phyloP scores from a whole-genome alignment of 2,888 invertebrate species.

The Eupithecia subfuscata region DNA sequence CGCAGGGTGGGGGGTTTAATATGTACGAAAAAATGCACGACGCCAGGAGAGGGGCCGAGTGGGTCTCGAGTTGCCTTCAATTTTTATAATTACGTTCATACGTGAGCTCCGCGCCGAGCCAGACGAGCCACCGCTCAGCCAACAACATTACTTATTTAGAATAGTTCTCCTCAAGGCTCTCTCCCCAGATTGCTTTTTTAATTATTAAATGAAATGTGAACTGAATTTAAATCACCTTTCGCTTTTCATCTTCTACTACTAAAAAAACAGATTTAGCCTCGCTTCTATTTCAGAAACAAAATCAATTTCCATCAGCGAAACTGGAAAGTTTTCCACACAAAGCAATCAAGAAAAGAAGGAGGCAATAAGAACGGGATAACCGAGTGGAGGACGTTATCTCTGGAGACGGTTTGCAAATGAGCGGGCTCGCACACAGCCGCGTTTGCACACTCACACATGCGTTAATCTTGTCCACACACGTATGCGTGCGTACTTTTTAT shows the following conservation, averaged over 20 bases:
- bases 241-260: slow-evolving; percentile 10
- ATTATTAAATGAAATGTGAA: slow-evolving; percentile 56
- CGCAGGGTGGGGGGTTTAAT: slow-evolving; percentile 74
- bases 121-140: slow-evolving; percentile 46
- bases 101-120: slow-evolving; percentile 79
- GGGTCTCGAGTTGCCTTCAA: slow-evolving; percentile 79
- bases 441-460: slow-evolving; percentile 60
- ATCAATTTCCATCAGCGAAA: slow-evolving; percentile 76
- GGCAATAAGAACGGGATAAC: slow-evolving; percentile 83
- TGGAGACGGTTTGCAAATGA: slow-evolving; percentile 84
- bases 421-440: slow-evolving; percentile 72
- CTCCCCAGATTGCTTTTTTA: slow-evolving; percentile 63
- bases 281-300: slow-evolving; percentile 71
- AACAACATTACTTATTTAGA: slow-evolving; percentile 71
- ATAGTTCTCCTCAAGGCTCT: slow-evolving; percentile 63
- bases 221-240: slow-evolving; percentile 43
- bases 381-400: slow-evolving; percentile 83
- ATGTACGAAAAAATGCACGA: slow-evolving; percentile 85
- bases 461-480: slow-evolving; percentile 76
- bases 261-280: slow-evolving; percentile 38
- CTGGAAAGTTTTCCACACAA: slow-evolving; percentile 78
- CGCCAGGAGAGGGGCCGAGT: slow-evolving; percentile 75
- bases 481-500: slow-evolving; percentile 81
- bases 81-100: slow-evolving; percentile 85
- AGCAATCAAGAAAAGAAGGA: slow-evolving; percentile 81